These are phyloP conservation scores for Baccha elongata DNA, from an alignment of 2,888 invertebrate genomes.

Conservation along the genomic window DNA sequence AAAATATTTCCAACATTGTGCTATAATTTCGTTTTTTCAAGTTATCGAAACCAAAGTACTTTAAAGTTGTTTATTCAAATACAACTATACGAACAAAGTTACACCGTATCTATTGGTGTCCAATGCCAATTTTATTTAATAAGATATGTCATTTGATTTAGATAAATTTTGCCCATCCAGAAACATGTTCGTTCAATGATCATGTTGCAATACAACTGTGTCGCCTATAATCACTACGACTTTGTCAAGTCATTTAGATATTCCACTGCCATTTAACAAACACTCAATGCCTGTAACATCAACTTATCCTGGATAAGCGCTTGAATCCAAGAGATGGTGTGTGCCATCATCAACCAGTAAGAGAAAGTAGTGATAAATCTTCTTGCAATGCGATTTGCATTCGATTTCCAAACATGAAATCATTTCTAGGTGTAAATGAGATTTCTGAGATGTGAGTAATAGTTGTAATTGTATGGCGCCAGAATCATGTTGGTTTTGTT, in stretches of 20 bases:
- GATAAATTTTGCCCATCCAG: slow-evolving; percentile 14
- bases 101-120: not conserved
- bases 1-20: too few relatives aligned
- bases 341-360: not conserved
- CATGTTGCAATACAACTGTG: slow-evolving; percentile 10
- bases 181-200: slow-evolving; percentile 6
- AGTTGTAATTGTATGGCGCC: slow-evolving; percentile 47
- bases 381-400: slow-evolving; percentile 24
- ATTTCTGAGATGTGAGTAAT: slow-evolving; percentile 10
- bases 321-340: not conserved
- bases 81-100: too few relatives aligned
- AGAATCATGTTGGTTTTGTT: not conserved
- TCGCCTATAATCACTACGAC: slow-evolving; percentile 30
- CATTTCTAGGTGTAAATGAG: slow-evolving; percentile 23
- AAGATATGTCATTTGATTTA: slow-evolving; percentile 20
- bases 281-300: slow-evolving; percentile 52
- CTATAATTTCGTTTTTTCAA: too few relatives aligned
- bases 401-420: slow-evolving; percentile 10
- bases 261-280: slow-evolving; percentile 50
- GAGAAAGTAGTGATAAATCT: slow-evolving; percentile 70
- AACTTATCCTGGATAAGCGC: slow-evolving; percentile 40
- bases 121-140: not conserved
- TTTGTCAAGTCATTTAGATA: slow-evolving; percentile 42
- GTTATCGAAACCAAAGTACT: too few relatives aligned
- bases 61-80: too few relatives aligned